Conservation (phyloP, 1,140 invertebrate genomes). For the Drosophila suzukii region DNA sequence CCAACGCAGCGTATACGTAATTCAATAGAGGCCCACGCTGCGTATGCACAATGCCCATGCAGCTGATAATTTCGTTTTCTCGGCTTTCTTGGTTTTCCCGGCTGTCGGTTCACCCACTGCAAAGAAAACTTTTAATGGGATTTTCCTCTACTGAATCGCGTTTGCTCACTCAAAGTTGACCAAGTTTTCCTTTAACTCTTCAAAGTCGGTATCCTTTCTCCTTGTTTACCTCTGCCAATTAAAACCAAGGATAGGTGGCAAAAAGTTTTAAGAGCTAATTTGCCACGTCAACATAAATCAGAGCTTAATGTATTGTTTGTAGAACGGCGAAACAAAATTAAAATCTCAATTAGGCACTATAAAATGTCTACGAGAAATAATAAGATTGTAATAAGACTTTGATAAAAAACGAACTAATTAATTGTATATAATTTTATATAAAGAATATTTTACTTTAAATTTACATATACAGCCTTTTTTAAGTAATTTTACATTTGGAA, state of each 20-base stretch:
- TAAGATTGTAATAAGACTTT: too few relatives aligned
- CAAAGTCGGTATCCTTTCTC: constrained; percentile 8
- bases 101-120: background rate
- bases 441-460: too few relatives aligned
- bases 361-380: too few relatives aligned
- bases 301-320: background rate
- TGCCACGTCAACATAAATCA: constrained; percentile 5
- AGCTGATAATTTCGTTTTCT: constrained; percentile 2
- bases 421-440: too few relatives aligned
- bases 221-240: constrained; percentile 47
- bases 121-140: constrained; percentile 35
- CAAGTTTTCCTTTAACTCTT: constrained; percentile 38
- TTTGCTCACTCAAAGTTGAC: constrained; percentile 21
- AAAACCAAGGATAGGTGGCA: constrained; percentile 13
- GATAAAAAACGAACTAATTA: too few relatives aligned
- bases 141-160: constrained; percentile 19
- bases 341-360: background rate
- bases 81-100: background rate
- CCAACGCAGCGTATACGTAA: constrained; percentile 43
- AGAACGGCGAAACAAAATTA: background rate
- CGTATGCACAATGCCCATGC: constrained; percentile 37
- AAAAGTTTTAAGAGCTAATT: constrained; percentile 46
- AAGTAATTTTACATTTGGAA: too few relatives aligned
- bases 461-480: too few relatives aligned
- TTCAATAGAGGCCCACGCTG: constrained; percentile 19